Base-by-base conservation (phyloP, 2,888 invertebrate genomes). In the Seira sanloemensis region DNA sequence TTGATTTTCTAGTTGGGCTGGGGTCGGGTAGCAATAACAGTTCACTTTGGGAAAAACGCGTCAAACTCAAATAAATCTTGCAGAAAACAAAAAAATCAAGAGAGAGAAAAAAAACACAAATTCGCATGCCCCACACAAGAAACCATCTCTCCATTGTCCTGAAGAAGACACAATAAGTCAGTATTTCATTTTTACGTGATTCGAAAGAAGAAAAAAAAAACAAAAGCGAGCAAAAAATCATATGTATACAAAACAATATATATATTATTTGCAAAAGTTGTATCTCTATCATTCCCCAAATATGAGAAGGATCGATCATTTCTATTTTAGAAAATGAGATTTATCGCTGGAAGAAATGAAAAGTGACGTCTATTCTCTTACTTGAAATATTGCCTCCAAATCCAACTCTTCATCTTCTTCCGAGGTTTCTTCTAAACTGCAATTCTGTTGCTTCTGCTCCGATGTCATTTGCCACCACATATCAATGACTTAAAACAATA, bases 361-460 rank as follows among this genome's bases (percentile, higher is more conserved):
- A 62, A 62, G 62, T 62, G 21, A 62, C 62, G 62, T 62, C 21
- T 23, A 62, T 62, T 62, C 19, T 62, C 88, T 89, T 89, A 89
- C 89, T 88, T 89, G 88, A 54, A 86, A 84, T 27, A 89, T 67
- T 21, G 86, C 85, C 82, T 88, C 85, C 46, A 88, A 85, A 85
- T 89, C 88, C 86, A 87, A 77, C 54, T 78, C 88, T 69, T 89
- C 89, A 50, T 89, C 88, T 50, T 89, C 88, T 37, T 88, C 86
- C 23, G 78, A 67, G 21, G 78, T 67, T 67, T 68, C 78, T 69
- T 69, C 27, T 19, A 26, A 9, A 73, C 23, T 37, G 16, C 7
- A 26, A 65, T 65, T 62, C 68, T 72, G 79, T 65, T 69, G 78
- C 54, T 75, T 18, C n/a, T 75, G 71, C 21, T 86, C 82, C 62